Percentiles rank a stretch among this genome's conserved stretches.
Evolutionary conservation across 2,888 invertebrate species (phyloP).

Genomic region (Listrodromus nycthemerus): DNA sequence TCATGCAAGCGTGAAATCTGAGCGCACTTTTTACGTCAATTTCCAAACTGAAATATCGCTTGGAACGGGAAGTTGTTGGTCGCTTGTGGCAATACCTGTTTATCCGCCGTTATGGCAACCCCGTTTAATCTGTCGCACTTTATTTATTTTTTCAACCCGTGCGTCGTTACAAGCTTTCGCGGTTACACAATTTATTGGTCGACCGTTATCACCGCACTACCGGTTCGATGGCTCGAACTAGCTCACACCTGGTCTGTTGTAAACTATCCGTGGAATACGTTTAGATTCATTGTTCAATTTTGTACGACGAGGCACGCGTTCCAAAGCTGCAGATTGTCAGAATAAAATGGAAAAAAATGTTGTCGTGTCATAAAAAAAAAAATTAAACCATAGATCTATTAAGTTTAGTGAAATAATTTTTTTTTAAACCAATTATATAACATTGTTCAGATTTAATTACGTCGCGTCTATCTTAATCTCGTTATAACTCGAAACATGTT

Average conservation of each 20-base stretch:
- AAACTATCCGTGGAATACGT: background rate
- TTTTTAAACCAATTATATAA: background rate
- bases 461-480: background rate
- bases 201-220: slow-evolving; percentile 29
- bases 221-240: slow-evolving; percentile 14
- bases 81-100: slow-evolving; percentile 22
- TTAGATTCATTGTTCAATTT: background rate
- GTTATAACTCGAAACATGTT: background rate
- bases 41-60: background rate
- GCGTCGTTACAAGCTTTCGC: slow-evolving; percentile 27
- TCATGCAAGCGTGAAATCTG: background rate
- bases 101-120: slow-evolving; percentile 30
- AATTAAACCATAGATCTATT: background rate
- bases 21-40: slow-evolving; percentile 8
- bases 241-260: background rate
- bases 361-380: background rate
- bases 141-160: slow-evolving; percentile 32
- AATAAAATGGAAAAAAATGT: background rate
- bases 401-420: background rate
- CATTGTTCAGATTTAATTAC: background rate
- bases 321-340: background rate
- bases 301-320: background rate
- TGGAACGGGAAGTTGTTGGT: slow-evolving; percentile 39
- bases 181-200: slow-evolving; percentile 43
- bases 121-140: slow-evolving; percentile 12